phyloP scores from a whole-genome alignment of 2,113 vertebrate species.

The Thermophis baileyi region DNA sequence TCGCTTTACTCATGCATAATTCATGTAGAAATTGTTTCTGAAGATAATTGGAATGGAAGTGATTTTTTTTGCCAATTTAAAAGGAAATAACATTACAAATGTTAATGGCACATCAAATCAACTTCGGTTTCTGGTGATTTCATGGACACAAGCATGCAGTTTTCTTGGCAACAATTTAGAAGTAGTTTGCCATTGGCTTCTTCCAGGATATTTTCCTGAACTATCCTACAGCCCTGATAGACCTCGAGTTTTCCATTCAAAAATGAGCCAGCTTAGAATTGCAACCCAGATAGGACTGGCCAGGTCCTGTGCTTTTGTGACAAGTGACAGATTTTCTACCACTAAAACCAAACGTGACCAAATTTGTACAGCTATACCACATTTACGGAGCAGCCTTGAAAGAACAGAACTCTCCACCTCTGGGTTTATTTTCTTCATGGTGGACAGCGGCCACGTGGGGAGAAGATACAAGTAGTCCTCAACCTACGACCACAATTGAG shows the following conservation, averaged over 20 bases:
- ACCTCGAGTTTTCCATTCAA: not conserved
- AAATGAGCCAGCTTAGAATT: not conserved
- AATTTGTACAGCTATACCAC: not conserved
- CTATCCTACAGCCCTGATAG: not conserved
- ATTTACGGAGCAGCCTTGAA: not conserved
- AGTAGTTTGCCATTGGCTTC: not conserved
- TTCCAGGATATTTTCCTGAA: not conserved
- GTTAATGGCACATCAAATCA: not conserved
- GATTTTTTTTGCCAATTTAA: not conserved
- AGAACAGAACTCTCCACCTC: not conserved
- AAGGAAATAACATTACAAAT: not conserved
- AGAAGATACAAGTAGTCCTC: not conserved
- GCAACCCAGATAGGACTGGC: not conserved
- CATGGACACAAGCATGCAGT: not conserved
- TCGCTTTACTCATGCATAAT: not conserved
- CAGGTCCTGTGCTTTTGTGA: not conserved
- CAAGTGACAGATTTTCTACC: not conserved
- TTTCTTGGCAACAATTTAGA: not conserved
- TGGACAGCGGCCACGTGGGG: not conserved
- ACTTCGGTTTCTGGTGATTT: not conserved
- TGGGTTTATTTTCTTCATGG: not conserved
- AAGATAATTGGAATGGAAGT: not conserved
- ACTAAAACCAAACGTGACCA: not conserved
- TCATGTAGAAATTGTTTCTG: not conserved
- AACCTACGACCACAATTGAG: not conserved